phyloP scores from a whole-genome alignment of 2,113 vertebrate species.

The Myanophis thanlyinensis region DNA sequence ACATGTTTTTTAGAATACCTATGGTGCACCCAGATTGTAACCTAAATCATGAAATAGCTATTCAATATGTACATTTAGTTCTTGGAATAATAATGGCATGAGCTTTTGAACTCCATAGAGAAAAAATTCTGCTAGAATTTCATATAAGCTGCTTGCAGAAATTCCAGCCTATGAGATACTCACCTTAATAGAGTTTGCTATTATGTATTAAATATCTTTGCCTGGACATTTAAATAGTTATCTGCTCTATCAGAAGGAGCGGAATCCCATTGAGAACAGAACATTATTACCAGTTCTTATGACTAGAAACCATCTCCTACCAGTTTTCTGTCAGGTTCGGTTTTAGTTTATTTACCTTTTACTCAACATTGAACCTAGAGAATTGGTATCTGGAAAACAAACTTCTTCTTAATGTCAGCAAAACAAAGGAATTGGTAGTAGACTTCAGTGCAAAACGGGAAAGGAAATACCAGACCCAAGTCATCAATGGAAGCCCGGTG shows the following conservation, averaged over 20 bases:
- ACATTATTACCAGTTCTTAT: neutral
- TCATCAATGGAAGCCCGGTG: too few species aligned
- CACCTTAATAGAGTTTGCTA: neutral
- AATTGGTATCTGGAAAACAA: too few species aligned
- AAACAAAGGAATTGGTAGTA: too few species aligned
- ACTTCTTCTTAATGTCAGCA: too few species aligned
- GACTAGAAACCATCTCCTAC: neutral
- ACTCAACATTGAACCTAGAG: too few species aligned
- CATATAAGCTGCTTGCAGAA: neutral
- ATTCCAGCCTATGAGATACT: neutral
- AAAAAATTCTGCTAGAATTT: neutral
- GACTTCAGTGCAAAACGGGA: too few species aligned
- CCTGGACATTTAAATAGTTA: neutral
- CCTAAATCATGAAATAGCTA: neutral
- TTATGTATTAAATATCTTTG: neutral
- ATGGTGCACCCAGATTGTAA: neutral
- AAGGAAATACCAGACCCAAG: too few species aligned
- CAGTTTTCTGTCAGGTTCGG: neutral
- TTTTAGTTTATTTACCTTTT: neutral
- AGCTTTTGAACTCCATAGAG: neutral
- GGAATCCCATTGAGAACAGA: neutral
- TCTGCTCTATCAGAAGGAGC: neutral
- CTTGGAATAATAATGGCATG: neutral
- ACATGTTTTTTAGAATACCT: neutral
- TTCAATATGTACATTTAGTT: neutral